Evolutionary conservation across 2,888 invertebrate species (phyloP).

Genomic region (Pterostichus madidus): DNA sequence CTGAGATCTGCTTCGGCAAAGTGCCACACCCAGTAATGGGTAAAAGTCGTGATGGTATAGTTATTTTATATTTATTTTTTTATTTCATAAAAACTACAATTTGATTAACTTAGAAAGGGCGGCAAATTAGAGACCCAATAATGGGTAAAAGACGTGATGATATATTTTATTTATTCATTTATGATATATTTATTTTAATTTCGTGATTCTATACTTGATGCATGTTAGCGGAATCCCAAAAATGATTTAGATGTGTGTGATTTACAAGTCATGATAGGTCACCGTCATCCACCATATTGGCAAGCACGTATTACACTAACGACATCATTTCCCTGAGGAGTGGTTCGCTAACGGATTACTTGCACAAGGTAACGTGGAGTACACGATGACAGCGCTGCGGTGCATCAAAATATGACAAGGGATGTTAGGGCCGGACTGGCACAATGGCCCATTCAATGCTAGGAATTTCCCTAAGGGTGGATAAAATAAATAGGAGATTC

Average conservation of each 20-base stretch:
- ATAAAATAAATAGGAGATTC: background rate
- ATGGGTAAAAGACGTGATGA: too few species aligned
- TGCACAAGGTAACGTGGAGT: background rate
- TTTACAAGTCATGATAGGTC: background rate
- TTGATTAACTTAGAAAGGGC: too few species aligned
- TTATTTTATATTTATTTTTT: too few species aligned
- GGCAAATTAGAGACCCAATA: too few species aligned
- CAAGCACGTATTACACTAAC: constrained; percentile 22
- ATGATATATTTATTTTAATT: too few species aligned
- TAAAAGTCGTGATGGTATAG: too few species aligned
- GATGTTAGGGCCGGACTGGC: background rate
- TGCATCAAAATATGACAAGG: constrained; percentile 55
- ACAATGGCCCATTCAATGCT: background rate
- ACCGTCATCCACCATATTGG: background rate
- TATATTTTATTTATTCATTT: too few species aligned
- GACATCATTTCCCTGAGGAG: constrained; percentile 7
- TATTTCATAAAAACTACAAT: too few species aligned
- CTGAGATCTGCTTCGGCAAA: too few species aligned
- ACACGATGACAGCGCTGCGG: background rate
- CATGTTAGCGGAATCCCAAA: background rate
- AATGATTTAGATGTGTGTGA: background rate
- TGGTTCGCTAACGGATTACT: constrained; percentile 13
- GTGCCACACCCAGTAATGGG: too few species aligned
- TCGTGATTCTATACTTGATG: too few species aligned
- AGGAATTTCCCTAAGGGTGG: background rate